phyloP scores from a whole-genome alignment of 2,888 invertebrate genomes.

The Napeogenes inachia region DNA sequence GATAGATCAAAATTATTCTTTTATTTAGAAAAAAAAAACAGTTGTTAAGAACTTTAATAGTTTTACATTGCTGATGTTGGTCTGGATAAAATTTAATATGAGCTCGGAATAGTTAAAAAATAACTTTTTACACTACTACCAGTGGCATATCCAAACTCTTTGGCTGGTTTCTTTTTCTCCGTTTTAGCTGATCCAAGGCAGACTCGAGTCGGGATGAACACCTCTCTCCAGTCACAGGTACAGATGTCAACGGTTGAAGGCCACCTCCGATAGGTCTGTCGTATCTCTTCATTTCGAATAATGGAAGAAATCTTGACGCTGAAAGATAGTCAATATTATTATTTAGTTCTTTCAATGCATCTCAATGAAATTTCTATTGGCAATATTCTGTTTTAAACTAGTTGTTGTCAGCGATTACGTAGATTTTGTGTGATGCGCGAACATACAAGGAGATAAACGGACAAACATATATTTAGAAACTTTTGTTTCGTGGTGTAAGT shows the following conservation, averaged over 20 bases:
- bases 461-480: too few species aligned
- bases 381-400: background rate
- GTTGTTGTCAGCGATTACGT: too few species aligned
- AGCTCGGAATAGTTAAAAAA: too few species aligned
- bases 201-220: conserved; percentile 82
- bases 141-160: conserved; percentile 65
- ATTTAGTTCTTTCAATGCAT: background rate
- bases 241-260: conserved; percentile 57
- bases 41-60: too few species aligned
- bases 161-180: conserved; percentile 75
- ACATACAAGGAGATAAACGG: too few species aligned
- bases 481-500: too few species aligned
- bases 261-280: conserved; percentile 54
- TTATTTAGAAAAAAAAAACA: too few species aligned
- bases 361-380: too few species aligned
- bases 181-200: conserved; percentile 81
- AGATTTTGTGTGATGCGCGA: too few species aligned
- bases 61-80: too few species aligned
- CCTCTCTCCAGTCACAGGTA: conserved; percentile 68
- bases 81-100: too few species aligned
- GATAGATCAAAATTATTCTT: too few species aligned
- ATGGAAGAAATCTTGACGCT: conserved; percentile 69
- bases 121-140: conserved; percentile 38
- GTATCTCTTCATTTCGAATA: conserved; percentile 66
- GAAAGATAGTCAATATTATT: conserved; percentile 32